A percentile compares a stretch with the other conserved stretches of the same genome.
phyloP scores from a whole-genome alignment of 2,797 vertebrate species.

The Cirrhinus mrigala region DNA sequence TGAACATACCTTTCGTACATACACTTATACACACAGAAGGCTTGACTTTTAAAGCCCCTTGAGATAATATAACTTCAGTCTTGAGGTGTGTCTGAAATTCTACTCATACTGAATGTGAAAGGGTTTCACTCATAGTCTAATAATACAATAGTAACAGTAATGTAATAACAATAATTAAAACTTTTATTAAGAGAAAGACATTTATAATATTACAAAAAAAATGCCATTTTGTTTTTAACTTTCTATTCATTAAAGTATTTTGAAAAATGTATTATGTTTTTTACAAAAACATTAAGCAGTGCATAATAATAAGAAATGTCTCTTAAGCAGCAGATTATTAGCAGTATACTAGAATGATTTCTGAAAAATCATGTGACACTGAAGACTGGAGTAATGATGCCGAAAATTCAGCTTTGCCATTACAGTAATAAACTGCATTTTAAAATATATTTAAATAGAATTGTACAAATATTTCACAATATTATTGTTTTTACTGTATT shows the following conservation, averaged over 20 bases:
- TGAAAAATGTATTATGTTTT: not conserved
- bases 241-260: not conserved
- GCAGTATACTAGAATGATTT: not conserved
- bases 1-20: slow-evolving; percentile 4
- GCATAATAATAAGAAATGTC: not conserved
- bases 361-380: too few species aligned
- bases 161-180: not conserved
- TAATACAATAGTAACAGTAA: too few species aligned
- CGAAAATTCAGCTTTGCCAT: too few species aligned
- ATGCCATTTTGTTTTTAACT: not conserved
- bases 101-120: not conserved
- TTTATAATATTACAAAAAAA: not conserved
- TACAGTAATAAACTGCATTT: too few species aligned
- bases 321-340: not conserved
- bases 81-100: not conserved
- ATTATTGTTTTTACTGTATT: too few species aligned
- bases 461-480: too few species aligned
- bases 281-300: not conserved
- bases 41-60: slow-evolving; percentile 1
- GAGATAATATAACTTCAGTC: not conserved
- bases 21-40: not conserved
- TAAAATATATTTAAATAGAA: too few species aligned
- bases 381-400: too few species aligned
- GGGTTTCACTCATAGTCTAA: not conserved
- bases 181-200: not conserved